Conservation (phyloP, 2,888 invertebrate genomes). For the Heteromurus nitidus region DNA sequence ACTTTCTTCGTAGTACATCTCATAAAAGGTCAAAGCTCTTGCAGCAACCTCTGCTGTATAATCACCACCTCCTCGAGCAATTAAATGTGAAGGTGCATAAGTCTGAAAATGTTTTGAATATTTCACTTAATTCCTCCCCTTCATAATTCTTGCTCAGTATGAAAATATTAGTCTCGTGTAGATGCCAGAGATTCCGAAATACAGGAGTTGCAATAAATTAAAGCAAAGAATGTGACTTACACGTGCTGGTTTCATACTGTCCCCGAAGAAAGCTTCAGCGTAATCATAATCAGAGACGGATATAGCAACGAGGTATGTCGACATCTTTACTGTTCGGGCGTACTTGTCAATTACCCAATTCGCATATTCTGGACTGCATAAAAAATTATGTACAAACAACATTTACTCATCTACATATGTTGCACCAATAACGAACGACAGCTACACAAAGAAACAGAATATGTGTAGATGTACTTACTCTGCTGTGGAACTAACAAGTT, state of each 20-base stretch:
- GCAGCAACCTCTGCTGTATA: constrained; percentile 60
- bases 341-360: constrained; percentile 61
- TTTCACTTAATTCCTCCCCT: background rate
- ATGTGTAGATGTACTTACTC: constrained; percentile 31
- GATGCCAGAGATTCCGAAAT: too few species aligned
- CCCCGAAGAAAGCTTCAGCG: constrained; percentile 21
- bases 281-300: constrained; percentile 58
- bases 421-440: background rate
- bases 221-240: constrained; percentile 29
- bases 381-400: too few species aligned
- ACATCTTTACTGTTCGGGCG: constrained; percentile 57
- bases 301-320: constrained; percentile 62
- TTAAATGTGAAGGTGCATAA: constrained; percentile 50
- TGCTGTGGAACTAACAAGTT: constrained; percentile 13
- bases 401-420: background rate
- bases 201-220: too few species aligned
- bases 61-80: constrained; percentile 44
- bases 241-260: constrained; percentile 28
- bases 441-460: background rate
- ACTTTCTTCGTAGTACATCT: constrained; percentile 43
- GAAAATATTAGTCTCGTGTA: too few species aligned
- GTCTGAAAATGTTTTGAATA: constrained; percentile 11
- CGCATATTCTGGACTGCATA: constrained; percentile 33
- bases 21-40: constrained; percentile 48
- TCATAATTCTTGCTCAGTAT: too few species aligned